A percentile compares a stretch with the other conserved stretches of the same genome.
Conservation (phyloP, 2,888 invertebrate species). For the Baronia brevicornis region DNA sequence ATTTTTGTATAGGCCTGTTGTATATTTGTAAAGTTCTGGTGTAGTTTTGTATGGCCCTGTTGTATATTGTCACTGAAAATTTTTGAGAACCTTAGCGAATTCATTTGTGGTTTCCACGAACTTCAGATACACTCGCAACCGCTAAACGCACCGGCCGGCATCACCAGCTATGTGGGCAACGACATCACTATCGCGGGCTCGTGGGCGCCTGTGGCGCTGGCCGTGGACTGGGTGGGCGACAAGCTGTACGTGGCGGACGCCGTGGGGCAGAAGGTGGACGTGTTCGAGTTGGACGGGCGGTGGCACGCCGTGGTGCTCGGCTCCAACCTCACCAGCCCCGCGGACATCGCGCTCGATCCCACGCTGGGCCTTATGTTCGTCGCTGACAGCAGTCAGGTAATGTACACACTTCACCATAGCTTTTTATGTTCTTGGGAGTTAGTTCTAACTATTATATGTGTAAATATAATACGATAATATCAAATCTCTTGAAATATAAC, state of each 20-base stretch:
- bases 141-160: slow-evolving; percentile 57
- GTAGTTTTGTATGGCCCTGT: no score
- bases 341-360: slow-evolving; percentile 95
- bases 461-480: no score
- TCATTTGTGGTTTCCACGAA: slow-evolving; percentile 1
- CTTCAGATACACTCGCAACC: slow-evolving; percentile 78
- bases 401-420: slow-evolving; percentile 4
- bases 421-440: neutral
- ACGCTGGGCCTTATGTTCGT: slow-evolving; percentile 91
- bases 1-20: no score
- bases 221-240: slow-evolving; percentile 97
- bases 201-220: slow-evolving; percentile 92
- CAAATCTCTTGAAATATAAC: no score
- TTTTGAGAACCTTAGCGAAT: neutral
- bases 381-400: slow-evolving; percentile 88
- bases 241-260: slow-evolving; percentile 96
- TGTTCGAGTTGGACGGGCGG: slow-evolving; percentile 90
- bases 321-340: slow-evolving; percentile 92
- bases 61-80: slow-evolving; percentile 1
- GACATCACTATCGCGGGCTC: slow-evolving; percentile 88
- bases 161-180: slow-evolving; percentile 61
- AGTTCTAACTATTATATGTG: neutral
- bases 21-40: no score
- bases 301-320: slow-evolving; percentile 94
- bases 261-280: slow-evolving; percentile 92